Evolutionary conservation across 2,888 invertebrate genomes (phyloP).

Genomic region (Torymus aiolomorphi): DNA sequence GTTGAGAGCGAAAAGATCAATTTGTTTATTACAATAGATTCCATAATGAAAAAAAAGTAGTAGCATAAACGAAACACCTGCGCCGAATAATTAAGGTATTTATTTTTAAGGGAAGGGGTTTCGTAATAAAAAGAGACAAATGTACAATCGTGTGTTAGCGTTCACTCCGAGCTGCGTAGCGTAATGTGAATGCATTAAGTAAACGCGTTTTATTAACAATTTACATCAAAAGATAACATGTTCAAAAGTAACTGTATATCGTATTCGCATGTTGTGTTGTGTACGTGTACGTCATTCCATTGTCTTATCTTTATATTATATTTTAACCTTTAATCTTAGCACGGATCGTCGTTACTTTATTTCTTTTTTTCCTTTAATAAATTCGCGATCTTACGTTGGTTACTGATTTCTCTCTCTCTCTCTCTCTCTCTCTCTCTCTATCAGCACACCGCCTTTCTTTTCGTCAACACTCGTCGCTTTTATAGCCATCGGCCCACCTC

Average conservation of each 20-base stretch:
- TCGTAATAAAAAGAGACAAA: slow-evolving; percentile 24
- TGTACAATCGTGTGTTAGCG: slow-evolving; percentile 34
- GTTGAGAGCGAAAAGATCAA: too few species aligned
- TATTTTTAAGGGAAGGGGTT: slow-evolving; percentile 3
- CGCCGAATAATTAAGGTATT: neutral
- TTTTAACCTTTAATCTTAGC: slow-evolving; percentile 23
- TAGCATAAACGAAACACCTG: neutral
- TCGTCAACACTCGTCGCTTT: slow-evolving; percentile 18
- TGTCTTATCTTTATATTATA: slow-evolving; percentile 26
- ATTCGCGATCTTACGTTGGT: slow-evolving; percentile 30
- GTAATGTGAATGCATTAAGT: slow-evolving; percentile 38
- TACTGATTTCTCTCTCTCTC: slow-evolving; percentile 34
- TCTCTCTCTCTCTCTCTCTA: slow-evolving; percentile 30
- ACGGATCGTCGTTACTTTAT: slow-evolving; percentile 14
- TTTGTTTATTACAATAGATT: neutral
- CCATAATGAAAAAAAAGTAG: neutral
- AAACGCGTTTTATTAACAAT: slow-evolving; percentile 58
- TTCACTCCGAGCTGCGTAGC: slow-evolving; percentile 32
- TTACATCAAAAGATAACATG: slow-evolving; percentile 74
- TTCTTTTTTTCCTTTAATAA: slow-evolving; percentile 15
- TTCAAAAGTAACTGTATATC: slow-evolving; percentile 69
- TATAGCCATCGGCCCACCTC: neutral
- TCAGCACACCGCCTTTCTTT: neutral
- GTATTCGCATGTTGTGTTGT: slow-evolving; percentile 58
- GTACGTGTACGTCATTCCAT: slow-evolving; percentile 36